A percentile compares a stretch with the other conserved stretches of the same genome.
Conservation (phyloP, 2,113 vertebrate genomes). For the Emydocephalus ijimae region DNA sequence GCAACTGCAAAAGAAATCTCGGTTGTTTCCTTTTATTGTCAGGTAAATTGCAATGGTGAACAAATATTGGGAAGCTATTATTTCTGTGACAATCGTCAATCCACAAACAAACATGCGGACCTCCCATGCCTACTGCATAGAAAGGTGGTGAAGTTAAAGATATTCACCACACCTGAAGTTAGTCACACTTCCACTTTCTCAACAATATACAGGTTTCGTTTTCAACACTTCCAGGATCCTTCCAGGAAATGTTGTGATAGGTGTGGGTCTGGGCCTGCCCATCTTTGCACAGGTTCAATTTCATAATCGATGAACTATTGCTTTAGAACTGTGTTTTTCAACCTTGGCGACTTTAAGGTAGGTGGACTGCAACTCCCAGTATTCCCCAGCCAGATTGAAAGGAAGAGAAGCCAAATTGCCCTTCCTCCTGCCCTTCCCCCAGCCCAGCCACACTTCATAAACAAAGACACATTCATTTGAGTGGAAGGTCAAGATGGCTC, state of each 20-base stretch:
- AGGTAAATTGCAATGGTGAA: background rate
- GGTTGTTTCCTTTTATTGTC: background rate
- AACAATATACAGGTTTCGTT: background rate
- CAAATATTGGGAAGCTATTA: background rate
- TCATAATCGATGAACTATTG: background rate
- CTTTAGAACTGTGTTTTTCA: background rate
- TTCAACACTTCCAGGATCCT: background rate
- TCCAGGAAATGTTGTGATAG: background rate
- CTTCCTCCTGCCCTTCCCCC: background rate
- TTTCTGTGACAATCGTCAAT: background rate
- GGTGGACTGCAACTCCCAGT: background rate
- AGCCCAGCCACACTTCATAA: background rate
- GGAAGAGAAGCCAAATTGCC: background rate
- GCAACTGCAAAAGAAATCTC: background rate
- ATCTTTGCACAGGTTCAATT: background rate
- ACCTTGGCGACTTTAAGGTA: background rate
- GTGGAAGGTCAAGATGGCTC: conserved; percentile 20
- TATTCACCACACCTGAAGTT: background rate
- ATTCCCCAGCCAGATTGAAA: background rate
- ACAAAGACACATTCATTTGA: background rate
- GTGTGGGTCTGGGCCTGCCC: background rate
- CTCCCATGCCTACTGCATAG: background rate
- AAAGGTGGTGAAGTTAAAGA: background rate
- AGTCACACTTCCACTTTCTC: background rate
- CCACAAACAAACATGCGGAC: background rate